These are phyloP conservation scores for Meloidogyne hapla DNA, from an alignment of 1,140 invertebrate genomes.

Conservation along the genomic window DNA sequence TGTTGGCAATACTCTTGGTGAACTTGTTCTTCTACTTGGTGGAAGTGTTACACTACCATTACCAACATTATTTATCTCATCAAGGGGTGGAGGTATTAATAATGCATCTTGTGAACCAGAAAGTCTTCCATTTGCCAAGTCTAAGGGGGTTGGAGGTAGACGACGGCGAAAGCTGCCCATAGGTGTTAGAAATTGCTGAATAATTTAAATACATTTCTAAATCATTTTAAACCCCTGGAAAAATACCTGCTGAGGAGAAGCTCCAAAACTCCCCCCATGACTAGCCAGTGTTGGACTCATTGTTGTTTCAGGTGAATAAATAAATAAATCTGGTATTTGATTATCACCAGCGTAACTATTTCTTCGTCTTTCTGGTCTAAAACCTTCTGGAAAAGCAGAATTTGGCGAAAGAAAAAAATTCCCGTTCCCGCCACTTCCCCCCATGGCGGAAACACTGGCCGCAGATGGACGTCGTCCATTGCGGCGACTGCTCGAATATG, in stretches of 20 bases:
- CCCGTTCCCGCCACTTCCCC: no score
- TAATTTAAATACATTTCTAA: neutral
- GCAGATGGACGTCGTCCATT: neutral
- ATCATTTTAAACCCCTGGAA: no score
- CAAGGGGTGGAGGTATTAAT: neutral
- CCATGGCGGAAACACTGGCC: neutral
- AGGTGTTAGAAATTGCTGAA: constrained; percentile 20
- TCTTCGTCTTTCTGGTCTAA: constrained; percentile 7
- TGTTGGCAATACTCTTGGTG: constrained; percentile 19
- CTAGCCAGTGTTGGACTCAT: neutral
- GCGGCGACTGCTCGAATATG: neutral
- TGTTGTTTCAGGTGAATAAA: neutral
- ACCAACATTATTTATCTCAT: neutral
- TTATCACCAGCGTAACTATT: constrained; percentile 24
- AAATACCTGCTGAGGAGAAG: neutral
- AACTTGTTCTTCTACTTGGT: constrained; percentile 9
- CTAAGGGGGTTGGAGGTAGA: constrained; percentile 24
- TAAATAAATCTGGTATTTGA: constrained; percentile 14
- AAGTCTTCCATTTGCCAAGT: constrained; percentile 21
- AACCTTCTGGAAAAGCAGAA: constrained; percentile 9
- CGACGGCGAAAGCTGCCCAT: constrained; percentile 11
- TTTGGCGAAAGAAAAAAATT: constrained; percentile 17
- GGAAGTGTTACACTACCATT: neutral
- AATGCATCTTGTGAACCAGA: constrained; percentile 16
- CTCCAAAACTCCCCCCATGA: neutral